These are phyloP conservation scores for Pentalonia nigronervosa DNA, from an alignment of 1,140 invertebrate species.

Conservation along the genomic window DNA sequence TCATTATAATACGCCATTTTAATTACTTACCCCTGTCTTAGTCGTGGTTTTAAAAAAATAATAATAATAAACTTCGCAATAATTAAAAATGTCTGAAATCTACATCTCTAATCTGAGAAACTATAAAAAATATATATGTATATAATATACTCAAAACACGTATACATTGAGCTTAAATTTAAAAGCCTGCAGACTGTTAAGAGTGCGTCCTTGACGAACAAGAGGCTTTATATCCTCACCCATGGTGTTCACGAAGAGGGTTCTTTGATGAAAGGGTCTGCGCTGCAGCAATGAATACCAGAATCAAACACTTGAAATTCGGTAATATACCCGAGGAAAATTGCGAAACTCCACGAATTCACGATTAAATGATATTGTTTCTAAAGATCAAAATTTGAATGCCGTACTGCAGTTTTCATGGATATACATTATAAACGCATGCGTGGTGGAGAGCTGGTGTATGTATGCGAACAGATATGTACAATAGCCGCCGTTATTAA, in stretches of 20 bases:
- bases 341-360: slow-evolving; percentile 17
- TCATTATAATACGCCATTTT: slow-evolving; percentile 1
- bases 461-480: background rate
- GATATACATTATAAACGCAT: background rate
- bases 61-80: background rate
- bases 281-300: background rate
- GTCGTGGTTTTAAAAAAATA: background rate
- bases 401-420: background rate
- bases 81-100: slow-evolving; percentile 39
- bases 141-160: background rate
- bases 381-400: slow-evolving; percentile 23
- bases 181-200: slow-evolving; percentile 26
- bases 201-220: slow-evolving; percentile 18
- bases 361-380: slow-evolving; percentile 39
- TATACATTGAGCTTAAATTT: background rate
- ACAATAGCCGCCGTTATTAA: slow-evolving; percentile 10
- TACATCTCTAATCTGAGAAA: slow-evolving; percentile 27
- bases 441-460: background rate
- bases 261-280: slow-evolving; percentile 7
- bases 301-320: slow-evolving; percentile 32
- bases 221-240: slow-evolving; percentile 9
- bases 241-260: background rate
- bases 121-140: background rate
- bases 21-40: background rate
- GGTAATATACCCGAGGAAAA: background rate